Evolutionary conservation across 2,113 vertebrate species (phyloP).

Genomic region (Prunella himalayana): DNA sequence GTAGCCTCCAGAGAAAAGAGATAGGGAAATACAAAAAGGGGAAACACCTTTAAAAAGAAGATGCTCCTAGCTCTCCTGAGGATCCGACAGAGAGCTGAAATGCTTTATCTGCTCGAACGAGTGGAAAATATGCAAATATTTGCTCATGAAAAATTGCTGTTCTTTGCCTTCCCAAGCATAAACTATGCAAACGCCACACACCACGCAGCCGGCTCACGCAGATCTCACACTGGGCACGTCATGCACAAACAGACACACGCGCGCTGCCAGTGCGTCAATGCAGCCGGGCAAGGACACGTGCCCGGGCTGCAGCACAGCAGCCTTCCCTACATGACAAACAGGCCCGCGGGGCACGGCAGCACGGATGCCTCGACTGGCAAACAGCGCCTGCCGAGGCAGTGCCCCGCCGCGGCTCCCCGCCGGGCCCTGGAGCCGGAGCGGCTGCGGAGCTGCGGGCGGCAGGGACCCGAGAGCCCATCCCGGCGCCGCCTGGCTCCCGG

Average conservation of each 20-base stretch:
- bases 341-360: neutral
- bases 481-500: neutral
- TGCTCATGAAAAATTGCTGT: conserved; percentile 42
- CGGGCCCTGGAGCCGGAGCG: neutral
- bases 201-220: neutral
- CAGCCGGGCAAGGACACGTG: neutral
- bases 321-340: neutral
- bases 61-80: neutral
- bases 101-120: conserved; percentile 39
- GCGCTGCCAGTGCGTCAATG: neutral
- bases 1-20: neutral
- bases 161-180: conserved; percentile 47
- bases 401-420: neutral
- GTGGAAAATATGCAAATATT: conserved; percentile 74
- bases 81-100: neutral
- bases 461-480: neutral
- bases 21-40: neutral
- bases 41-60: neutral
- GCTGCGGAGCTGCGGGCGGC: neutral
- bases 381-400: rapidly evolving
- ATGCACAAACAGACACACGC: neutral
- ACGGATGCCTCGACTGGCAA: rapidly evolving
- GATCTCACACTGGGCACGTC: neutral
- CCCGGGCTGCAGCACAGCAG: neutral
- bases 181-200: conserved; percentile 9